A percentile compares a stretch with the other conserved stretches of the same genome.
Conservation (phyloP, 2,113 vertebrate species). For the Picathartes gymnocephalus region DNA sequence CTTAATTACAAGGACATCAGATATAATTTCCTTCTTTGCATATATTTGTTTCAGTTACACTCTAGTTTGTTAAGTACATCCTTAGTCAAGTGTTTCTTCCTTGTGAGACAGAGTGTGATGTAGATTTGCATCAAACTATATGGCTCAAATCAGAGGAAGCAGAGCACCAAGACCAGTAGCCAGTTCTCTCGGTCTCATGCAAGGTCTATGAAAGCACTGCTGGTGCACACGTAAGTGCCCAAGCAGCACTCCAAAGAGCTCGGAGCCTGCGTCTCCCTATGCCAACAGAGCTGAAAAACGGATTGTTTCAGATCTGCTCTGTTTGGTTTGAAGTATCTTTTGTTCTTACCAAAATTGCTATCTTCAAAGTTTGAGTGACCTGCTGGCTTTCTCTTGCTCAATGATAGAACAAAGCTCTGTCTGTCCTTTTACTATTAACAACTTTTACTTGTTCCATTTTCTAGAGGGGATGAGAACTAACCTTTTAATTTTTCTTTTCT, state of each 20-base stretch:
- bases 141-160: background rate
- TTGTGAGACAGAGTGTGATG: background rate
- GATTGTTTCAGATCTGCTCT: background rate
- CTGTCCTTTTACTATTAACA: background rate
- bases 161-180: background rate
- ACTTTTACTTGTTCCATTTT: background rate
- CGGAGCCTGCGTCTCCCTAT: background rate
- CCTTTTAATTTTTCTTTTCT: background rate
- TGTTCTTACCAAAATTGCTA: background rate
- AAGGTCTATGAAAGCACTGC: background rate
- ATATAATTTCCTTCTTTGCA: background rate
- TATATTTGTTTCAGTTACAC: background rate
- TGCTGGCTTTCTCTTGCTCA: background rate
- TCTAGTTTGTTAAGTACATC: background rate
- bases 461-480: background rate
- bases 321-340: background rate
- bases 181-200: background rate
- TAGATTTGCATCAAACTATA: background rate
- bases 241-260: background rate
- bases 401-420: background rate
- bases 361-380: background rate
- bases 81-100: background rate
- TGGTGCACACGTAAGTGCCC: background rate
- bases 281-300: background rate
- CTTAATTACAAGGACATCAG: background rate